phyloP scores from a whole-genome alignment of 2,888 invertebrate species.

The Tetragnatha montana region DNA sequence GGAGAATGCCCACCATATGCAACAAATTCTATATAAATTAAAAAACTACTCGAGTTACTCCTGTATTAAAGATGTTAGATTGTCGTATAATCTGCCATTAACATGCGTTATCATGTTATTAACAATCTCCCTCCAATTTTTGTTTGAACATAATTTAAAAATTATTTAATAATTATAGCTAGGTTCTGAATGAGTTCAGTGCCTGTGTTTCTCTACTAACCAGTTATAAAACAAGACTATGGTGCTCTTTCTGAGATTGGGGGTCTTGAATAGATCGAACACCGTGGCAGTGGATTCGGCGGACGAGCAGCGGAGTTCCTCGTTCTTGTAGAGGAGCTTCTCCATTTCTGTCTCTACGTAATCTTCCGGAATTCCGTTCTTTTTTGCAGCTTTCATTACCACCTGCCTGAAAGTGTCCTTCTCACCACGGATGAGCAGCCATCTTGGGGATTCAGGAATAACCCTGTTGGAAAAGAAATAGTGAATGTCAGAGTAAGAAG shows the following conservation, averaged over 20 bases:
- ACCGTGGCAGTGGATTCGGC: slow-evolving; percentile 41
- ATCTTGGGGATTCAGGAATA: slow-evolving; percentile 67
- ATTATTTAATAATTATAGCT: no score
- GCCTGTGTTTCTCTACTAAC: slow-evolving; percentile 16
- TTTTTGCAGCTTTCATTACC: slow-evolving; percentile 47
- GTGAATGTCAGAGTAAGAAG: no score
- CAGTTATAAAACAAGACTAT: slow-evolving; percentile 62
- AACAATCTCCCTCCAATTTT: no score
- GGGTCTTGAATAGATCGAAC: slow-evolving; percentile 64
- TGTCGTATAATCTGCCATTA: no score
- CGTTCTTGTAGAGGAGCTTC: slow-evolving; percentile 50
- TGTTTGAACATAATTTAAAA: no score
- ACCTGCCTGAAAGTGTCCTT: slow-evolving; percentile 32
- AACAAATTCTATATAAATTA: no score
- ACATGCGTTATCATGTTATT: no score
- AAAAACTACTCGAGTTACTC: no score
- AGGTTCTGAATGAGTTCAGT: no score
- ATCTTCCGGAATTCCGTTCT: slow-evolving; percentile 24
- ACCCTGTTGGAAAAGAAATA: slow-evolving; percentile 37
- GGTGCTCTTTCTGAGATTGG: slow-evolving; percentile 55
- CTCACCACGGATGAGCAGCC: slow-evolving; percentile 54
- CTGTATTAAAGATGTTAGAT: no score
- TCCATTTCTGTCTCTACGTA: slow-evolving; percentile 42
- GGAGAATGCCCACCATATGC: no score
- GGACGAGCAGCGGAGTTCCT: slow-evolving; percentile 33